A percentile compares a stretch with the other conserved stretches of the same genome.
Conservation (phyloP, 2,113 vertebrate species). For the Dicrurus megarhynchus region DNA sequence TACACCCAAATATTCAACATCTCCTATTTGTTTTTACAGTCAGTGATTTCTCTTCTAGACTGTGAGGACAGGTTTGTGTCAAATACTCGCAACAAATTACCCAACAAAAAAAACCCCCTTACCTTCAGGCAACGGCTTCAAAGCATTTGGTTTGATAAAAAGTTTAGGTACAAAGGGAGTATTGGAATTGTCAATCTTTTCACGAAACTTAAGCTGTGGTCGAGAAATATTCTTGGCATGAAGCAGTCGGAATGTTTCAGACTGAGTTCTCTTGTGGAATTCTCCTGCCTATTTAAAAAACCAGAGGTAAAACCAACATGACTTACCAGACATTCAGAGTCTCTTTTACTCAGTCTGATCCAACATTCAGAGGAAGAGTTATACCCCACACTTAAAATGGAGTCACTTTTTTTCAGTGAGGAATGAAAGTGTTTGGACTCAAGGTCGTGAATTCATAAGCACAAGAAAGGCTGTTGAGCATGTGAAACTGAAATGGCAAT, state of each 20-base stretch:
- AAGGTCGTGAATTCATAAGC: not conserved
- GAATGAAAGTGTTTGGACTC: not conserved
- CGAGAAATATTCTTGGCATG: constrained; percentile 92
- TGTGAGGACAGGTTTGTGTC: not conserved
- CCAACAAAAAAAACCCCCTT: constrained; percentile 2
- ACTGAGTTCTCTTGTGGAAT: constrained; percentile 65
- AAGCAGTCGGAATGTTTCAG: constrained; percentile 88
- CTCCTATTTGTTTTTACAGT: not conserved
- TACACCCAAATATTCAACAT: not conserved
- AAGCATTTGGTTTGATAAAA: constrained; percentile 92
- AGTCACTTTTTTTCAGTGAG: not conserved
- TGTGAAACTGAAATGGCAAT: not conserved
- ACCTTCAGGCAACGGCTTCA: constrained; percentile 89
- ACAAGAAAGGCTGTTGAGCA: not conserved
- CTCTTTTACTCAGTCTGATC: not conserved
- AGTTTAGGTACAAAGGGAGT: constrained; percentile 92
- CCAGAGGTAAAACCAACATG: not conserved
- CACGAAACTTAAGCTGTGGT: constrained; percentile 92
- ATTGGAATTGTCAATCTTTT: constrained; percentile 96
- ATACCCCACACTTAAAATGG: not conserved
- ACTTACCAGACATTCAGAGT: not conserved
- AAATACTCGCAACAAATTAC: not conserved
- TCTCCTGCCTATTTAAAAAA: constrained; percentile 74
- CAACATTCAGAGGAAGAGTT: not conserved
- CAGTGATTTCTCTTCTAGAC: not conserved